phyloP scores from a whole-genome alignment of 2,113 vertebrate species.

The Beaufortia kweichowensis region DNA sequence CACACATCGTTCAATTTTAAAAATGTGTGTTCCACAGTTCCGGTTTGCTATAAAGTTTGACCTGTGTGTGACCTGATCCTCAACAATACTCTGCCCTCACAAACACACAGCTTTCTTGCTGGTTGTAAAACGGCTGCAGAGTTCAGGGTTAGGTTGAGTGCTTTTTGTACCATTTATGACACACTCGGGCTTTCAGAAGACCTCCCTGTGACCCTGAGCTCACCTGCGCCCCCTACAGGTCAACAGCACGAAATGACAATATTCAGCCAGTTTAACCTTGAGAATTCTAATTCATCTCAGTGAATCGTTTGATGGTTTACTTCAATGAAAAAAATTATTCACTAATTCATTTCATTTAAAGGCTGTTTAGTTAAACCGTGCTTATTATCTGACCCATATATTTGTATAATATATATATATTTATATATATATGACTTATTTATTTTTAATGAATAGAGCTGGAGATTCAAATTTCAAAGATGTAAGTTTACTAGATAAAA shows the following conservation, averaged over 20 bases:
- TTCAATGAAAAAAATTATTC: not conserved
- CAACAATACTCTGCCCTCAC: slow-evolving; percentile 38
- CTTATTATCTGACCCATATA: too few species aligned
- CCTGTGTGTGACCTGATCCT: slow-evolving; percentile 26
- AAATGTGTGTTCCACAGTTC: slow-evolving; percentile 25
- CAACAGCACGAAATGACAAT: not conserved
- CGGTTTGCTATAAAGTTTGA: slow-evolving; percentile 25
- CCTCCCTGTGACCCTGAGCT: slow-evolving; percentile 19
- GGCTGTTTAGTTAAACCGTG: too few species aligned
- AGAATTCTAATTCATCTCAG: not conserved
- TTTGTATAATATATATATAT: too few species aligned
- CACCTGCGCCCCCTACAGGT: slow-evolving; percentile 25
- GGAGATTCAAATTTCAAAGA: too few species aligned
- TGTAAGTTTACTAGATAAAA: not conserved
- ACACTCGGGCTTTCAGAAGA: slow-evolving; percentile 15
- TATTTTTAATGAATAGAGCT: too few species aligned
- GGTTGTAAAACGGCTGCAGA: slow-evolving; percentile 22
- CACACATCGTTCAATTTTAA: slow-evolving; percentile 2
- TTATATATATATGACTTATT: too few species aligned
- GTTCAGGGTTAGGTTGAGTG: slow-evolving; percentile 44
- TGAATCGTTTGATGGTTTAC: not conserved
- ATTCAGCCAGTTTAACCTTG: not conserved
- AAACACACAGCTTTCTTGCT: slow-evolving; percentile 18
- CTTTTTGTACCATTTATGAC: slow-evolving; percentile 24
- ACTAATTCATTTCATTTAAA: too few species aligned